Evolutionary conservation across 2,113 vertebrate genomes (phyloP), one percentile per base, ranked within the genome.

Genomic region (Equus quagga): DNA sequence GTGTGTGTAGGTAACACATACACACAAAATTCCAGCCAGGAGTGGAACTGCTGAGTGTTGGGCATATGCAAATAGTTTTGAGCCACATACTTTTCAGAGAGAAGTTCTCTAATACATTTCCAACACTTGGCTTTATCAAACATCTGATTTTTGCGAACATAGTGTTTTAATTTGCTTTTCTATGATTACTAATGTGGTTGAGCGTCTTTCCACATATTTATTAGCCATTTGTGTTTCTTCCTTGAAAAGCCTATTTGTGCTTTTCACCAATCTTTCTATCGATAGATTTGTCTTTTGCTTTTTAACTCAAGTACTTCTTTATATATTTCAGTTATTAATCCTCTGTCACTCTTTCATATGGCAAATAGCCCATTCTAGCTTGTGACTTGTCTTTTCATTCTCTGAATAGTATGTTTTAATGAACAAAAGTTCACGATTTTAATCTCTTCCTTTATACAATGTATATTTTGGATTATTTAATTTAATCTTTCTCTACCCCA

Each of bases 261-360:
- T 44, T 91, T 94, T 91, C 54, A 65, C 36, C 73, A 73, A 67
- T 51, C 75, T 84, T 92, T 95, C 80, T 54, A 81, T 56, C 81
- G 21, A 41, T 24, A 72, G 87, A n/a, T 56, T 28, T 64, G 28
- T 60, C 69, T 70, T 84, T 54, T 76, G 49, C 41, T 67, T 89
- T 80, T 65, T 73, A 93, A 54, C 19, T 87, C 41, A 51, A 26
- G 21, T 51, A 65, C n/a, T 56, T 91, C 54, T 88, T 82, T 24
- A 88, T 19, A 31, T 60, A 81, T 69, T 93, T 58, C 54, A 28
- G 41, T 60, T 44, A 85, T 26, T 85, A 73, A 73, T 90, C 56
- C 10, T 75, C 62, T 64, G 9, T 83, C 26, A 51, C n/a, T 67
- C 60, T 85, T 90, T 79, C 33, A 65, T 65, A 67, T 41, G 23